Conservation (phyloP, 2,888 invertebrate species). For the Himalopsyche japonica region DNA sequence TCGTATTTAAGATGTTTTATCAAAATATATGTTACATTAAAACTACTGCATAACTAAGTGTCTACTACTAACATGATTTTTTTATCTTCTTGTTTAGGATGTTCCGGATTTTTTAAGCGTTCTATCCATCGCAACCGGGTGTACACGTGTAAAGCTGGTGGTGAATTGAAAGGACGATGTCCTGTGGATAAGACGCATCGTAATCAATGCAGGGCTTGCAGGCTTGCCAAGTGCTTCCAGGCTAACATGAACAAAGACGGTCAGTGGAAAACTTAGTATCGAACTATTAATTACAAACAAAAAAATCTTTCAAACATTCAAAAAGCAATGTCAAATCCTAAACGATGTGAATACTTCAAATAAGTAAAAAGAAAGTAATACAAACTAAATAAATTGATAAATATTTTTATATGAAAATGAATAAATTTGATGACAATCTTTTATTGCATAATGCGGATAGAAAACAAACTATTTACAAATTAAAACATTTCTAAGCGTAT, state of each 20-base stretch:
- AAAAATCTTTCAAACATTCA: not conserved
- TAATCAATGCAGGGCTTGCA: slow-evolving; percentile 95
- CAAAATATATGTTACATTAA: too few species aligned
- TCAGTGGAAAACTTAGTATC: slow-evolving; percentile 57
- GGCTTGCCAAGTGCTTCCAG: slow-evolving; percentile 93
- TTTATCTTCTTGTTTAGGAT: slow-evolving; percentile 63
- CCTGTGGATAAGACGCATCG: slow-evolving; percentile 96
- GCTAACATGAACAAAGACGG: slow-evolving; percentile 98
- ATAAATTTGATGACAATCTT: too few species aligned
- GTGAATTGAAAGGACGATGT: slow-evolving; percentile 89
- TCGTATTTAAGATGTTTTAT: too few species aligned
- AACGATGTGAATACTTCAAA: not conserved
- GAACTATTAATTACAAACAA: not conserved
- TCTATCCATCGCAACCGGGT: slow-evolving; percentile 95
- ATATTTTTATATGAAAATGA: too few species aligned
- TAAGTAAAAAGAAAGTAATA: too few species aligned
- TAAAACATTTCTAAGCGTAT: too few species aligned
- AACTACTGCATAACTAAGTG: too few species aligned
- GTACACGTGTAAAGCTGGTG: slow-evolving; percentile 96
- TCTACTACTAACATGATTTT: not conserved
- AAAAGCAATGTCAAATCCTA: too few species aligned
- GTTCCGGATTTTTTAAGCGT: slow-evolving; percentile 94
- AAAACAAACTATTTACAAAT: too few species aligned
- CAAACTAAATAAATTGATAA: too few species aligned
- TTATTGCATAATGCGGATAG: too few species aligned